Evolutionary conservation across 2,888 invertebrate species (phyloP), one percentile per base, ranked within the genome.

Genomic region (Diplazon laetatorius): DNA sequence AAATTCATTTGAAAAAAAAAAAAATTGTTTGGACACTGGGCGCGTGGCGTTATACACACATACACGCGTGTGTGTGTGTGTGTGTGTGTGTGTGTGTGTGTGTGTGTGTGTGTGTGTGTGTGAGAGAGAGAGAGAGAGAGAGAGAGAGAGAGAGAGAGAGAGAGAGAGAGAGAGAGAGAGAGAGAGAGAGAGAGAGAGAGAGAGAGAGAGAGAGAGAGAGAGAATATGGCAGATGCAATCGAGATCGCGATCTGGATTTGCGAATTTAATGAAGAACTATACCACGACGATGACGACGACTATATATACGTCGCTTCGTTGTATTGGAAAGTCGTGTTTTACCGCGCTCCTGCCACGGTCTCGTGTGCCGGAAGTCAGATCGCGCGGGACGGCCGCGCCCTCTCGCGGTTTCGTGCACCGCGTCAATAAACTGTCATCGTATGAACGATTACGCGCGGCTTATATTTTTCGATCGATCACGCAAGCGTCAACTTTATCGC

Each of bases 251-350:
- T 50, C 30, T 20, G 16, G 37, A 22, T 22, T 59, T 66, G 48
- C 9, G 60, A 20, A 10, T 68, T n/a, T 50, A 69, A 71, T 62
- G 68, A 16, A 14, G 55, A 14, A 9, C 35, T 16, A 55, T 16
- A 30, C 70, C 39, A 50, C 63, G 57, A 42, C 22, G 25, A 74
- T 9, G 42, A 42, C 62, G 60, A 69, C 60, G 44, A 20, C 57
- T 50, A 83, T 80, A 81, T 78, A 78, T 80, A 73, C 66, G 75
- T 50, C 72, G 66, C 70, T 66, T 81, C 82, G 83, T 72, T 77
- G 80, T 89, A 89, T 89, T 87, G 89, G 84, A 90, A 89, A 90
- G 88, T 89, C 88, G 85, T 89, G 89, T 90, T 86, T 74, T 65
- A n/a, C n/a, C n/a, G n/a, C 71, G 39, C 68, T 83, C 80, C 69